Base-by-base conservation (phyloP, 2,113 vertebrate genomes). In the Aspidoscelis tigris region DNA sequence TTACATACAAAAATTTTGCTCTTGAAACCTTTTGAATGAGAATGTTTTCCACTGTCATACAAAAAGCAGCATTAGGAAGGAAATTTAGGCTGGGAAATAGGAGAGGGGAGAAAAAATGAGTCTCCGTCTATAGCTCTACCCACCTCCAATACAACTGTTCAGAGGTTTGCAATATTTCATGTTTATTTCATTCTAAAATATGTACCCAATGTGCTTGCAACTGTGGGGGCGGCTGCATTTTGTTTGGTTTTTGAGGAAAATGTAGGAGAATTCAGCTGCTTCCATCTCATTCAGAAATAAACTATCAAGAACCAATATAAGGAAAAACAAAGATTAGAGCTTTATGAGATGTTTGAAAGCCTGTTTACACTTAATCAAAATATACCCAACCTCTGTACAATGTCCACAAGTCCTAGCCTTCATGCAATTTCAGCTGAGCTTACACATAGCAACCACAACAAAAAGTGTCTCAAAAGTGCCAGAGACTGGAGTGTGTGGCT, bases 1-100 rank as follows among this genome's bases (percentile, higher is more conserved):
- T 78, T 77, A 78, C 18, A 68, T 64, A 26, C 20, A 53, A 80
- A 50, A 80, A 84, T 71, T 69, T 24, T 47, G 39, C 3, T 71
- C 11, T 61, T 11, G 61, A 69, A 33, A 33, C 55, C 50, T 78
- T 68, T 24, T 44, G 21, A 68, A 44, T 10, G 2, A 7, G 22
- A 8, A 26, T 58, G 24, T 21, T 65, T 44, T 65, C 41, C 6
- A 22, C 55, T 24, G 43, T 8, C 4, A 6, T 24, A 8, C 24
- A 50, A 50, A 47, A 2, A 21, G 64, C 64, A 82, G 71, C 5
- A 33, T 33, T 50, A 33, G 18, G 81, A 39, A 64, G n/a, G 20
- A 58, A 66, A 83, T 39, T 53, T 39, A 66, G 55, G 7, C 50
- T 80, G 47, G 0, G 14, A 50, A 20, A 73, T 18, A 61, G 10